Conservation (phyloP, 2,797 vertebrate species). For the Antennarius maculatus region DNA sequence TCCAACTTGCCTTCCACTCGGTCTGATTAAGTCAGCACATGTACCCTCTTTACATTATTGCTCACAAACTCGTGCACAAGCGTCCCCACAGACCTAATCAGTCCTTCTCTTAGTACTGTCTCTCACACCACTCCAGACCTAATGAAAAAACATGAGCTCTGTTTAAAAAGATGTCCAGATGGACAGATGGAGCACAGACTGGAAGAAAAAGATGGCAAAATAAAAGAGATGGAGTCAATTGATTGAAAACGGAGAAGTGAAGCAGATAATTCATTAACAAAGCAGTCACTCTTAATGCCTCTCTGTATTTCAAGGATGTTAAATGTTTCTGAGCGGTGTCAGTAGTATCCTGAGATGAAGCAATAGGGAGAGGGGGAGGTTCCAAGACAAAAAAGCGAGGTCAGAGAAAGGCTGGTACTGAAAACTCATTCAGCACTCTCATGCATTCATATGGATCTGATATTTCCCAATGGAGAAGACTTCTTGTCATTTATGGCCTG, state of each 20-base stretch:
- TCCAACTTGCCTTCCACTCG: constrained; percentile 62
- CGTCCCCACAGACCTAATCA: constrained; percentile 67
- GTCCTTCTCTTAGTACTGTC: constrained; percentile 47
- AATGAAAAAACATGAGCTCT: constrained; percentile 72
- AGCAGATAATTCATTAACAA: constrained; percentile 27
- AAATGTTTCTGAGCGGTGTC: constrained; percentile 32
- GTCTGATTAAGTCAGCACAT: constrained; percentile 75
- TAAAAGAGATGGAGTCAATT: constrained; percentile 5
- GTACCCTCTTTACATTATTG: constrained; percentile 65
- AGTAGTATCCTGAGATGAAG: constrained; percentile 3
- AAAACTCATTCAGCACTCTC: constrained; percentile 3
- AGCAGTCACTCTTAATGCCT: constrained; percentile 7
- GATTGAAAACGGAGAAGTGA: constrained; percentile 2
- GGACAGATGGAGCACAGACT: constrained; percentile 2
- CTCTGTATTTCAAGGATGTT: constrained; percentile 19
- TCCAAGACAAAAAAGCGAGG: not conserved
- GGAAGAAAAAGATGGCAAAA: constrained; percentile 12
- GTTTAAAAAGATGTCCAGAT: constrained; percentile 38
- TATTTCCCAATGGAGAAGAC: constrained; percentile 14
- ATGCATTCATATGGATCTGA: constrained; percentile 13
- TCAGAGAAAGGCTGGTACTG: constrained; percentile 5
- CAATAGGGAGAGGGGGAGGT: not conserved
- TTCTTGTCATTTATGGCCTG: constrained; percentile 5
- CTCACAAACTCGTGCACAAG: constrained; percentile 10
- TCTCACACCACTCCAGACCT: constrained; percentile 52